These are phyloP conservation scores for Helicoverpa zea DNA, from an alignment of 1,140 invertebrate genomes.

Conservation along the genomic window DNA sequence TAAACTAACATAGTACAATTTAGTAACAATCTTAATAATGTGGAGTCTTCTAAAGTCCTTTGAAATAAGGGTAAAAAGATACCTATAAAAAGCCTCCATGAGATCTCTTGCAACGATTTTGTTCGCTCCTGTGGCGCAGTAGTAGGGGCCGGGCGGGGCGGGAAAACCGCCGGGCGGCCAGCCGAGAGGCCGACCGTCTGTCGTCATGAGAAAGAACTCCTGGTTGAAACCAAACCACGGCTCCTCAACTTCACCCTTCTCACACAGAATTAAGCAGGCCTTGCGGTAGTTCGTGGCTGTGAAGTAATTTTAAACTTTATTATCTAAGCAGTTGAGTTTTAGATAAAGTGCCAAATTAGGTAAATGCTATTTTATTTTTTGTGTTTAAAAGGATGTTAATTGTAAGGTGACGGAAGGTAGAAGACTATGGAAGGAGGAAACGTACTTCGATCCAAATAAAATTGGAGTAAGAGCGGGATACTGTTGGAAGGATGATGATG, in stretches of 20 bases:
- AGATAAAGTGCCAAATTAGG: neutral
- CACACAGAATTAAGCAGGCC: conserved; percentile 91
- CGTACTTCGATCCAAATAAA: too few species aligned
- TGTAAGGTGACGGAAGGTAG: too few species aligned
- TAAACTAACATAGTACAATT: neutral
- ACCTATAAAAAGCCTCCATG: conserved; percentile 94
- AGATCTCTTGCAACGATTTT: conserved; percentile 98
- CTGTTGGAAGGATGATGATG: too few species aligned
- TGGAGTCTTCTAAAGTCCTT: too few species aligned
- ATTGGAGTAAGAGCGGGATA: too few species aligned
- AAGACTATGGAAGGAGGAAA: too few species aligned
- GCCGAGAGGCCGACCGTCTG: conserved; percentile 92
- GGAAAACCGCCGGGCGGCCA: conserved; percentile 94
- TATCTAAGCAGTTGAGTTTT: neutral
- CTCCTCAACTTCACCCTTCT: conserved; percentile 91
- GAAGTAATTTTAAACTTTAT: conserved; percentile 28
- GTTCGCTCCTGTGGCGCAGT: conserved; percentile 97
- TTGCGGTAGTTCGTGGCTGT: conserved; percentile 92
- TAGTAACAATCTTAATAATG: too few species aligned
- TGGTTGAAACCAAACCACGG: conserved; percentile 98
- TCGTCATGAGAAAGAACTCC: conserved; percentile 94
- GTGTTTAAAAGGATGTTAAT: too few species aligned
- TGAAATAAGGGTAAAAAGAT: conserved; percentile 25
- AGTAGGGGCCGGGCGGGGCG: conserved; percentile 88
- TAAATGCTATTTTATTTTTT: neutral